These are phyloP conservation scores for Dendroctonus valens DNA, from an alignment of 1,140 invertebrate species.

Conservation along the genomic window DNA sequence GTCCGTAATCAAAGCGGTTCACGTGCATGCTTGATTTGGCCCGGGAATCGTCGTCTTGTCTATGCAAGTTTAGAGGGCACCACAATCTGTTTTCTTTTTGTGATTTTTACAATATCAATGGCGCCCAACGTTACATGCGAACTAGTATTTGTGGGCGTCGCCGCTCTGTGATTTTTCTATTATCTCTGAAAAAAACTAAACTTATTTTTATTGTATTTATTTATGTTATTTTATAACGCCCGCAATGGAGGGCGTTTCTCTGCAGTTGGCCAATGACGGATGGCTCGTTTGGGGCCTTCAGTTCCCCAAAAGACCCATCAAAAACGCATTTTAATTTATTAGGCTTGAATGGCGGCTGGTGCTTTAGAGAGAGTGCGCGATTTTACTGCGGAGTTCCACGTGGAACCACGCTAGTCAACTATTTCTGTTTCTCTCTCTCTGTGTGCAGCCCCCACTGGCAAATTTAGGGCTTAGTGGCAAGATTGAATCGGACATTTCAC, in stretches of 20 bases:
- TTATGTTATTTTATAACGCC: conserved; percentile 18
- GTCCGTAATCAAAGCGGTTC: too few relatives aligned
- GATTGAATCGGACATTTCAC: conserved; percentile 23
- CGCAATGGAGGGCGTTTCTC: too few relatives aligned
- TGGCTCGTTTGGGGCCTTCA: too few relatives aligned
- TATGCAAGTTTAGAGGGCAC: conserved; percentile 37
- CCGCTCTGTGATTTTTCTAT: conserved; percentile 39
- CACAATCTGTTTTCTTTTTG: conserved; percentile 38
- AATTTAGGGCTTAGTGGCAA: conserved; percentile 34
- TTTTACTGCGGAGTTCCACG: not conserved
- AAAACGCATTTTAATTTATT: too few relatives aligned
- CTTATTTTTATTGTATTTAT: conserved; percentile 39
- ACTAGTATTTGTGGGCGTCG: conserved; percentile 18
- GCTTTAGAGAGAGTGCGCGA: not conserved
- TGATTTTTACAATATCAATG: conserved; percentile 36
- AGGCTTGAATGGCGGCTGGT: not conserved
- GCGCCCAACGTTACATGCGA: conserved; percentile 20
- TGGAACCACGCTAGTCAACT: not conserved
- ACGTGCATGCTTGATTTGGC: conserved; percentile 8
- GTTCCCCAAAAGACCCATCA: too few relatives aligned
- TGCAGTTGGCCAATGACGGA: too few relatives aligned
- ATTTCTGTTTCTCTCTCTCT: not conserved
- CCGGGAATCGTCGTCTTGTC: conserved; percentile 7
- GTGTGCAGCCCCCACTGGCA: conserved; percentile 22
- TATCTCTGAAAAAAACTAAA: conserved; percentile 37